Evolutionary conservation across 2,888 invertebrate species (phyloP).

Genomic region (Caenorhabditis auriculariae): DNA sequence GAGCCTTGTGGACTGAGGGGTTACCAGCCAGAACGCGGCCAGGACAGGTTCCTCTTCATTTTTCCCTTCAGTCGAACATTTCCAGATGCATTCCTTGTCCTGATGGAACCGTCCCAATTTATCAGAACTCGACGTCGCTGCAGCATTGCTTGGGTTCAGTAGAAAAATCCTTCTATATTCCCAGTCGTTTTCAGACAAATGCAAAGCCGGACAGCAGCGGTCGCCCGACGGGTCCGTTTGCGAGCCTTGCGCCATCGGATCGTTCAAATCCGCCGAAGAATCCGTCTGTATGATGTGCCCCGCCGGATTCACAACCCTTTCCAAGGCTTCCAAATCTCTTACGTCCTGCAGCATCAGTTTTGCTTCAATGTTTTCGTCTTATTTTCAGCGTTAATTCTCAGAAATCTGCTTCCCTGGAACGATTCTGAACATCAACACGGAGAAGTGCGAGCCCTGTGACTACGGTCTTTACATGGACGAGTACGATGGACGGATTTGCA

Average conservation of each 20-base stretch:
- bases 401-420: conserved; percentile 46
- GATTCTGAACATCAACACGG: conserved; percentile 22
- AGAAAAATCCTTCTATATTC: not conserved
- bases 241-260: conserved; percentile 40
- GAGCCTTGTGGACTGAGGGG: conserved; percentile 40
- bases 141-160: conserved; percentile 35
- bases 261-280: conserved; percentile 34
- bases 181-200: conserved; percentile 28
- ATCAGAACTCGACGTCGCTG: conserved; percentile 32
- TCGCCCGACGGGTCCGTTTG: conserved; percentile 30
- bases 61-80: not conserved
- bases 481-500: conserved; percentile 39
- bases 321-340: conserved; percentile 31
- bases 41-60: conserved; percentile 12
- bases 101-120: conserved; percentile 36
- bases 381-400: conserved; percentile 8
- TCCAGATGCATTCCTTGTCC: conserved; percentile 32
- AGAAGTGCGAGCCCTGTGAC: conserved; percentile 36
- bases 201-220: conserved; percentile 37
- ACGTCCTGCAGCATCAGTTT: conserved; percentile 29
- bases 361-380: not conserved
- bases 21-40: conserved; percentile 33
- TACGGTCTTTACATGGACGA: conserved; percentile 37
- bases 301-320: conserved; percentile 36
- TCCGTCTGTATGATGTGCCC: conserved; percentile 46